Base-by-base conservation (phyloP, 2,113 vertebrate species). In the Pseudonaja textilis region DNA sequence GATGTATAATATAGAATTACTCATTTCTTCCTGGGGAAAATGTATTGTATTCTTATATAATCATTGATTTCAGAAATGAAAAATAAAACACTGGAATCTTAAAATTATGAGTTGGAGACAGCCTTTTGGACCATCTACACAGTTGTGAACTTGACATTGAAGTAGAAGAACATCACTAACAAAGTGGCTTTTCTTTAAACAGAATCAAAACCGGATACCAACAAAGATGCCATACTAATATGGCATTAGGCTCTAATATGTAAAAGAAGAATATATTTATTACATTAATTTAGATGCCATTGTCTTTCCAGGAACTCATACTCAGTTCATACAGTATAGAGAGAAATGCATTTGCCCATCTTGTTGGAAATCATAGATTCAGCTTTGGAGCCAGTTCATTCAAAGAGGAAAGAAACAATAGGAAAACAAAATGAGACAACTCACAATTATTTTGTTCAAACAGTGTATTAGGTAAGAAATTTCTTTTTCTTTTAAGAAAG, bases 381-480 rank as follows among this genome's bases (percentile, higher is more conserved):
- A 39, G 23, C 90, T 87, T 55, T 42, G 5, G 55, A 87, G 42
- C 0, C 85, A 92, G 94, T 93, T 55, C 34, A 18, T 90, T 90
- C 90, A 90, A 61, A 89, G 0, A 57, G 2, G 7, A 54, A 88
- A 20, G 74, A 55, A 85, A 0, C 18, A 90, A 6, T 29, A 93
- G 42, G 93, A 87, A 54, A 91, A 94, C 18, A 81, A 87, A 55
- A 87, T 26, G 42, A 85, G 54, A 92, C 90, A 93, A 47, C 54
- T 85, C 90, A 50, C 81, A 86, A 93, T 93, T 22, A 56, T 93
- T 94, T 55, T 90, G 89, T 95, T 89, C 57, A 94, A 94, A 94
- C 4, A 90, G 91, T 50, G 45, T 54, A n/a, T 50, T 54, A 2
- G 3, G 54, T 94, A 93, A 81, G 91, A 92, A 59, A 93, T 87